Percentiles rank a stretch among this genome's conserved stretches.
Conservation (phyloP, 2,113 vertebrate genomes). For the Myrmecobius fasciatus region DNA sequence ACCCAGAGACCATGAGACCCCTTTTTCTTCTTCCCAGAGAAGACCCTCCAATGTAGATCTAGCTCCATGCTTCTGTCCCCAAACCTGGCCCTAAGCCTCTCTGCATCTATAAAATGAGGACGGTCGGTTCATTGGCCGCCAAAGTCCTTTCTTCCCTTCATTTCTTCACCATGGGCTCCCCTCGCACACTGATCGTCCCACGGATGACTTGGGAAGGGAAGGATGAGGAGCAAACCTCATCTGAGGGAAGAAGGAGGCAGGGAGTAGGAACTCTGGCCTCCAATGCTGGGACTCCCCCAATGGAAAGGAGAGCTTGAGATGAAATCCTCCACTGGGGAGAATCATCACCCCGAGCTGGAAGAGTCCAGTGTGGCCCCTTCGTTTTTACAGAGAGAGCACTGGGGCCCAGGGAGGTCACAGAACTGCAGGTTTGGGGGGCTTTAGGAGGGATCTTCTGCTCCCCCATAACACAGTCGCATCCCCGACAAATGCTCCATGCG, state of each 20-base stretch:
- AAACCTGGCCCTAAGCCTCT: neutral
- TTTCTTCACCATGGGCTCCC: neutral
- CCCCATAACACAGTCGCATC: neutral
- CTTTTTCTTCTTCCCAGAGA: neutral
- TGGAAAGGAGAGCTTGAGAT: neutral
- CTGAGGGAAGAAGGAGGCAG: neutral
- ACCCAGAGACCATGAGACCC: neutral
- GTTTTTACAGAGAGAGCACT: neutral
- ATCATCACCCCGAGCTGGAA: neutral
- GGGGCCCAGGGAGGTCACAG: neutral
- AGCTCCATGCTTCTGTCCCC: neutral
- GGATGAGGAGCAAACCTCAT: neutral
- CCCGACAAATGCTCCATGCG: neutral
- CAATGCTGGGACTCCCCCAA: neutral
- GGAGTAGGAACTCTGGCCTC: neutral
- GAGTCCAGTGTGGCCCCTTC: neutral
- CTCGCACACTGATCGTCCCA: neutral
- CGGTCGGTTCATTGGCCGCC: no score
- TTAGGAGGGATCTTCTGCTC: neutral
- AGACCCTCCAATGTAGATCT: neutral
- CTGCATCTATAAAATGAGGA: neutral
- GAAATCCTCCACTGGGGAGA: neutral
- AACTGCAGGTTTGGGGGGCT: neutral
- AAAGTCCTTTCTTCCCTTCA: neutral
- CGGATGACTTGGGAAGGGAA: neutral